Conservation (phyloP, 1,140 invertebrate species). For the Lucilia cuprina region DNA sequence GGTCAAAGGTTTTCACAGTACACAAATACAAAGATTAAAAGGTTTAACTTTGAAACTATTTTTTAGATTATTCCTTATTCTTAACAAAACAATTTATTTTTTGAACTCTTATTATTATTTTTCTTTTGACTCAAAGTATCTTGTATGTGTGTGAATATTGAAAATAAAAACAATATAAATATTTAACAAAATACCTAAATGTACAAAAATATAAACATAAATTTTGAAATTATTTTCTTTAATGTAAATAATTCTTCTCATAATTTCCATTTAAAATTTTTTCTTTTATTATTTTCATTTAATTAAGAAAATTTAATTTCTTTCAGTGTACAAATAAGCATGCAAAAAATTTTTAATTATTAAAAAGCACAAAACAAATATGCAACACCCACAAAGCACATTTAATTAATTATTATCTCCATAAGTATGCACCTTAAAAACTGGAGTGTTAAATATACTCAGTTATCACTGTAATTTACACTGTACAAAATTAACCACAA, state of each 20-base stretch:
- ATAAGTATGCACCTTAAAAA: background rate
- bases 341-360: background rate
- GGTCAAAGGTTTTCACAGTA: too few species aligned
- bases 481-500: background rate
- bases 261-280: conserved; percentile 24
- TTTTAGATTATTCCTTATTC: background rate
- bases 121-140: conserved; percentile 60
- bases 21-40: too few species aligned
- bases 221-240: conserved; percentile 48
- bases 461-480: background rate
- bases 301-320: background rate
- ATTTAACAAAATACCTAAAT: background rate
- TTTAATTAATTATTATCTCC: background rate
- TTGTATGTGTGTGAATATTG: conserved; percentile 63
- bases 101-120: conserved; percentile 36
- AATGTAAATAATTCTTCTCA: conserved; percentile 47
- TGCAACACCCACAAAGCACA: background rate
- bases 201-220: conserved; percentile 35
- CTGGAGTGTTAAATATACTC: background rate
- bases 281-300: background rate
- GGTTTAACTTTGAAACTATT: too few species aligned
- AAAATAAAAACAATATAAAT: conserved; percentile 4
- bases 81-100: conserved; percentile 9
- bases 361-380: background rate
- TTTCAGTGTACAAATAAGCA: conserved; percentile 9